phyloP scores from a whole-genome alignment of 64 coral and sea anemone species.

The Exaiptasia diaphana region DNA sequence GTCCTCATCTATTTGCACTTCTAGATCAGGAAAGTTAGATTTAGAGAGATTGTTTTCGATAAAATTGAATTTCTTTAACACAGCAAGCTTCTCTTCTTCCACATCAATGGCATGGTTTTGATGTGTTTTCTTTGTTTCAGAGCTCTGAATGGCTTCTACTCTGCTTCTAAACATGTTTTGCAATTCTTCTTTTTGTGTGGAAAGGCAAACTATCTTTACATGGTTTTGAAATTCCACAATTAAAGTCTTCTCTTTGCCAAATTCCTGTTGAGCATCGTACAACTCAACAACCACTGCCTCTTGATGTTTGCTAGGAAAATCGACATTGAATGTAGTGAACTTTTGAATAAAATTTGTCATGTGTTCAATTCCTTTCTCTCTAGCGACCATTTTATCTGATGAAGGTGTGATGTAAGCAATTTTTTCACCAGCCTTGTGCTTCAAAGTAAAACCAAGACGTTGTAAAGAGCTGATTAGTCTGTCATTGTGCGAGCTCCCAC shows the following conservation, averaged over 20 bases:
- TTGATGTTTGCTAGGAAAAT: background rate
- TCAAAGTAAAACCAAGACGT: background rate
- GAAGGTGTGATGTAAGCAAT: background rate
- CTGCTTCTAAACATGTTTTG: background rate
- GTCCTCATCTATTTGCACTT: background rate
- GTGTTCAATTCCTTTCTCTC: background rate
- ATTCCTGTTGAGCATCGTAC: background rate
- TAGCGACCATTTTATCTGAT: background rate
- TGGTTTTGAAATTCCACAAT: background rate
- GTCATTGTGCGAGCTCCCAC: no score
- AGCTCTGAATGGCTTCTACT: background rate
- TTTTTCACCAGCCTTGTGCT: background rate
- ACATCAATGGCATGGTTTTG: background rate
- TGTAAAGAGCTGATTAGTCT: background rate
- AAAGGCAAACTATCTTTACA: background rate
- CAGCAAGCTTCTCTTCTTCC: background rate
- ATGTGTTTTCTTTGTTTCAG: background rate
- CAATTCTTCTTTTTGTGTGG: background rate
- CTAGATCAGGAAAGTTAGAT: background rate
- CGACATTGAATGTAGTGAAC: background rate
- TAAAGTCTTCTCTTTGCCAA: background rate
- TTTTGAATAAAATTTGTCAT: background rate
- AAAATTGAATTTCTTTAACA: background rate
- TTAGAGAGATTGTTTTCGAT: background rate
- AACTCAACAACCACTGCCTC: background rate